Conservation (phyloP, 2,113 vertebrate genomes). For the Brachyhypopomus occidentalis region DNA sequence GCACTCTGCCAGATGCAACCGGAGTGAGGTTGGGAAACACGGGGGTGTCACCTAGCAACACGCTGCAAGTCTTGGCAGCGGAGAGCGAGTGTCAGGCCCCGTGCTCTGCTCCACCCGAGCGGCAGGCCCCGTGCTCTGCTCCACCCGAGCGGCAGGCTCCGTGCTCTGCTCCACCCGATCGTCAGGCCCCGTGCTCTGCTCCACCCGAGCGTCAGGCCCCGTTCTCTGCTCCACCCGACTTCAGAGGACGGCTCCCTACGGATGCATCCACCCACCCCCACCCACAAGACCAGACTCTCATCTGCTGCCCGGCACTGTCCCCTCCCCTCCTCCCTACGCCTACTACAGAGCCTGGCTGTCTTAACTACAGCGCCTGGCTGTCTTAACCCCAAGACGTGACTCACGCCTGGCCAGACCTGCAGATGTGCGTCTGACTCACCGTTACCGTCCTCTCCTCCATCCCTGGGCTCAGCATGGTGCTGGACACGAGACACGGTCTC, state of each 20-base stretch:
- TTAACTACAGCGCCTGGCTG: neutral
- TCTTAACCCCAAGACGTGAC: neutral
- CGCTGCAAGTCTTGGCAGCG: conserved; percentile 50
- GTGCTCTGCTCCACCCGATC: too few species aligned
- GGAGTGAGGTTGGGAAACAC: conserved; percentile 62
- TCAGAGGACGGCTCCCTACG: neutral
- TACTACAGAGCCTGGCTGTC: neutral
- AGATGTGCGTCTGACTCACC: neutral
- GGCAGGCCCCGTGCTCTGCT: too few species aligned
- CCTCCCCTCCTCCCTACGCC: neutral
- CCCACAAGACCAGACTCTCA: too few species aligned
- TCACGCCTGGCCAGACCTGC: neutral
- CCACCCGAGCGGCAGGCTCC: too few species aligned
- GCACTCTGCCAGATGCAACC: conserved; percentile 45
- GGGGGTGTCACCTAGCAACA: conserved; percentile 63
- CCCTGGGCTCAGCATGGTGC: neutral
- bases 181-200: neutral
- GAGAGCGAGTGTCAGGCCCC: neutral
- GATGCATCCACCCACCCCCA: neutral
- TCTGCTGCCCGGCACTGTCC: neutral
- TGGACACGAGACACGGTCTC: neutral
- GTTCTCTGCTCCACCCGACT: too few species aligned
- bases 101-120: conserved; percentile 27
- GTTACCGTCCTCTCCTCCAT: conserved; percentile 7
- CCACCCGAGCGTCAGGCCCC: too few species aligned